Evolutionary conservation across 1,140 invertebrate species (phyloP), one percentile per base, ranked within the genome.

Genomic region (Latrodectus geometricus): DNA sequence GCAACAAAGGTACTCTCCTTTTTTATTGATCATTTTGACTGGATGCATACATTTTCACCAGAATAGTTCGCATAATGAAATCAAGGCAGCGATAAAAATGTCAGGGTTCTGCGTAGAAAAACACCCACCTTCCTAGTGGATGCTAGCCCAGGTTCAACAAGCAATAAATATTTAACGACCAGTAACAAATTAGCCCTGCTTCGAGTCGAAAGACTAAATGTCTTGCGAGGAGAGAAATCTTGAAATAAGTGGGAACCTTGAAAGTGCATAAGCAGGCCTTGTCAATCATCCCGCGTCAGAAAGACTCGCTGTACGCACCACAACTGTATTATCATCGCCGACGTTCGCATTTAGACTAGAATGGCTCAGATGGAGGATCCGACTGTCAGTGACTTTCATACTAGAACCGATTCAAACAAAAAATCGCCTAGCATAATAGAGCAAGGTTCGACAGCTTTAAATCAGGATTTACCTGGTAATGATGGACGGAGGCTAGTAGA

Each of bases 141-240:
- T 14, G 54, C 54, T 61, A 61, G 17, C 2, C 17, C 11, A 50
- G 49, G 15, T 50, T 17, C 35, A 74, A 23, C 35, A 14, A 61
- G 20, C n/a, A 83, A 73, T 83, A 74, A 83, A 74, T 74, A 74
- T 74, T 74, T 74, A 83, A 83, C 80, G 70, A 74, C 35, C 70
- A 83, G 80, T 49, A 21, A 72, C 70, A 83, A 74, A 83, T 74
- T 73, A 74, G 80, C 21, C 20, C 4, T 83, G 52, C 70, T 74
- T 73, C 54, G 68, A 81, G 23, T n/a, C 20, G 70, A 73, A 48
- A 54, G 50, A 23, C 49, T 69, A 84, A 76, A 84, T 61, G 82
- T 61, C 65, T 17, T 21, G 48, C 23, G 48, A 17, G 35, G 70
- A 20, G 70, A 73, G 70, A 73, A 73, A 73, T 73, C 48, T 15